These are phyloP conservation scores for Taenioides sp. DNA, from an alignment of 2,797 vertebrate species.

Conservation along the genomic window DNA sequence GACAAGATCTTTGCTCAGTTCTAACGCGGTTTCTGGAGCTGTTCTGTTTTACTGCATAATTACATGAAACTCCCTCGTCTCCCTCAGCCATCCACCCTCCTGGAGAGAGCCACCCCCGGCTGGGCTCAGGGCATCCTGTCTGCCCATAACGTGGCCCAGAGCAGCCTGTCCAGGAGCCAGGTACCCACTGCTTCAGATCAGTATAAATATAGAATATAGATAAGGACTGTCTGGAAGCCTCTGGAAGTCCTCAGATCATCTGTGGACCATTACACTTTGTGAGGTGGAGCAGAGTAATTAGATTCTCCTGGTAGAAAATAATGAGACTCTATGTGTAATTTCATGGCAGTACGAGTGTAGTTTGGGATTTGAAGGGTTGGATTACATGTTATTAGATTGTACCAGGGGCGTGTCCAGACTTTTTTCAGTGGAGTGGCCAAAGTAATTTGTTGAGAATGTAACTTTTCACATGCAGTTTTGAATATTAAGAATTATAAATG, in stretches of 20 bases:
- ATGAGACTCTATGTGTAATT: neutral
- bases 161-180: slow-evolving; percentile 98
- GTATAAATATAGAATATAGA: too few relatives aligned
- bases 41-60: too few relatives aligned
- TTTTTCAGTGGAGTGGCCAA: too few relatives aligned
- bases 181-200: slow-evolving; percentile 69
- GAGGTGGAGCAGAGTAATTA: neutral
- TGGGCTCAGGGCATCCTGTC: slow-evolving; percentile 99
- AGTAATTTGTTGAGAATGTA: too few relatives aligned
- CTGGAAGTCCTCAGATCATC: neutral
- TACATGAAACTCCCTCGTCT: slow-evolving; percentile 1
- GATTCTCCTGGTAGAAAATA: neutral
- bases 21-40: neutral
- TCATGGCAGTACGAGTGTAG: neutral
- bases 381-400: neutral
- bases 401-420: too few relatives aligned
- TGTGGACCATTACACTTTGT: neutral
- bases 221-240: too few relatives aligned
- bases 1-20: neutral
- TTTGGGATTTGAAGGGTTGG: neutral
- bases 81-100: slow-evolving; percentile 89
- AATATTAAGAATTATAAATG: too few relatives aligned
- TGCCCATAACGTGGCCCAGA: slow-evolving; percentile 97
- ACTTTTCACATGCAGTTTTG: too few relatives aligned
- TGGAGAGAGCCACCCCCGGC: slow-evolving; percentile 97